phyloP scores from a whole-genome alignment of 2,888 invertebrate species.

The Pasiphila rectangulata region DNA sequence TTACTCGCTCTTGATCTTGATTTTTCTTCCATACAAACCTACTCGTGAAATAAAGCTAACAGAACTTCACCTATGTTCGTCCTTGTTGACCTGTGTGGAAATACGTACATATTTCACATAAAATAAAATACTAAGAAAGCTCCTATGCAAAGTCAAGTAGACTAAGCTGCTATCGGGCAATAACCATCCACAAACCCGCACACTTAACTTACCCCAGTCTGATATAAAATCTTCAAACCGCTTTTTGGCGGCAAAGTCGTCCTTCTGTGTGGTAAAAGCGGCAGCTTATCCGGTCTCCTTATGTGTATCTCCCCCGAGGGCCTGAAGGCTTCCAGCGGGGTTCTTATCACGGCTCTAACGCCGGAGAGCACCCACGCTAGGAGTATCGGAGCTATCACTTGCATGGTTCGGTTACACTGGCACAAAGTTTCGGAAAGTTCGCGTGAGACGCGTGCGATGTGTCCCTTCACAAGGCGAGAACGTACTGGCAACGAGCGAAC shows the following conservation, averaged over 20 bases:
- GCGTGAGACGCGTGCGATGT: slow-evolving; percentile 51
- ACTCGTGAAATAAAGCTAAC: no score
- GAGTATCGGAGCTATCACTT: slow-evolving; percentile 65
- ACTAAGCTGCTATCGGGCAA: not conserved
- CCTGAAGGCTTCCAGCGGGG: slow-evolving; percentile 81
- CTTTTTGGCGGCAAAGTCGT: slow-evolving; percentile 72
- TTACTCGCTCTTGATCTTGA: no score
- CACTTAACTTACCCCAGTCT: slow-evolving; percentile 84
- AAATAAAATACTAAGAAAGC: not conserved
- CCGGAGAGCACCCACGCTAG: slow-evolving; percentile 63
- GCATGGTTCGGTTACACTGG: slow-evolving; percentile 49
- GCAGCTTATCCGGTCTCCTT: slow-evolving; percentile 72
- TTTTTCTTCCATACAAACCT: no score
- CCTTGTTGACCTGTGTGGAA: no score
- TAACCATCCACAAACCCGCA: slow-evolving; percentile 9
- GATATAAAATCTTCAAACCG: slow-evolving; percentile 85
- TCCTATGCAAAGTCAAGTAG: not conserved
- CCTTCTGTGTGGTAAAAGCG: slow-evolving; percentile 72
- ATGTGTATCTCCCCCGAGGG: slow-evolving; percentile 71
- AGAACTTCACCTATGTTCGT: no score
- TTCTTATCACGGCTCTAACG: slow-evolving; percentile 68
- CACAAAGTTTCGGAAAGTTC: slow-evolving; percentile 40
- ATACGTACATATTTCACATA: no score
- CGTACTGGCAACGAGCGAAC: slow-evolving; percentile 68
- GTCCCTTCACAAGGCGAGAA: slow-evolving; percentile 62